Evolutionary conservation across 1,140 invertebrate species (phyloP), one percentile per base, ranked within the genome.

Genomic region (Portunus trituberculatus): DNA sequence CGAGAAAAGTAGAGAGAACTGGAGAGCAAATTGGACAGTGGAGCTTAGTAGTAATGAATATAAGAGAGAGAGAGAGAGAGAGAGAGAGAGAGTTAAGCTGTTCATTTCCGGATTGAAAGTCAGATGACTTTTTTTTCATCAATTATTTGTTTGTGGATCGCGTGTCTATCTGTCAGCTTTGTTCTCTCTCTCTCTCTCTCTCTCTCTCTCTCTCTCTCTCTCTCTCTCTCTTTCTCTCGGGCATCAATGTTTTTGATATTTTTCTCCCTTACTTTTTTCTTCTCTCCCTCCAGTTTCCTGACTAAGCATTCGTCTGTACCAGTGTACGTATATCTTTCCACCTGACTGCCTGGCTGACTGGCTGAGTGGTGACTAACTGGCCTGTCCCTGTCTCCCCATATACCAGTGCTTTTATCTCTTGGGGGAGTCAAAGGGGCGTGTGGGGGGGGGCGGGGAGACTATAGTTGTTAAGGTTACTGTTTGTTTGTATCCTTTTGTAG

Each of bases 81-180:
- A 91, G 90, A 32, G 52, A 67, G 90, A 90, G 90, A 91, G 90
- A 91, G 87, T 12, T 7, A 91, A 31, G 28, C 7, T n/a, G 12
- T 25, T 7, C 59, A 29, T 92, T 67, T 92, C 87, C 48, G 20
- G 3, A 20, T 12, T 76, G 67, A n/a, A n/a, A 59, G 52, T 59
- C 20, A 7, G n/a, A 76, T 1, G 67, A 12, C 12, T n/a, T 76
- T 76, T 76, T 76, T 7, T 52, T 52, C 14, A 14, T 52, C 67
- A n/a, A 8, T 76, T n/a, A 76, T 76, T 20, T 76, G 20, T 76
- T n/a, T 76, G 20, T 76, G 12, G 12, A 25, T 76, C 67, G 12
- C 25, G 20, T 59, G 12, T 59, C 52, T 59, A 12, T 59, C 52
- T 59, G 12, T 59, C 52, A 14, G 12, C 16, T 20, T 59, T 20